Evolutionary conservation across 2,888 invertebrate genomes (phyloP).

Genomic region (Drosophila planitibia): DNA sequence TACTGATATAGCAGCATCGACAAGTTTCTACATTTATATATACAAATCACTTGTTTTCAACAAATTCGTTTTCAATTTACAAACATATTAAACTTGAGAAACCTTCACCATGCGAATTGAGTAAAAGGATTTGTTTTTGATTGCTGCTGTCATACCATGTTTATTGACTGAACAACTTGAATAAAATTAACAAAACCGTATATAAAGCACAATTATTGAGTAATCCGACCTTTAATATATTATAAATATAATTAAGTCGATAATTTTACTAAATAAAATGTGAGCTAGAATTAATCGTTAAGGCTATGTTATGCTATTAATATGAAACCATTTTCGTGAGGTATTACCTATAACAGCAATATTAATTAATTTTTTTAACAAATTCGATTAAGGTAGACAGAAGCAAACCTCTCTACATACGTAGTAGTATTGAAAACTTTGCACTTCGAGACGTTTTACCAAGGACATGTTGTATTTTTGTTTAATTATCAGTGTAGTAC

Average conservation of each 20-base stretch:
- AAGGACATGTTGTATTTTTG: not conserved
- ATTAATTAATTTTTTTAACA: not conserved
- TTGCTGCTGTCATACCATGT: constrained; percentile 10
- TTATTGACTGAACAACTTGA: not conserved
- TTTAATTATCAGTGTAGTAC: not conserved
- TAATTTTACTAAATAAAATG: not conserved
- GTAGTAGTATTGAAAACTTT: not conserved
- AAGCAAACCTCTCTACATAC: not conserved
- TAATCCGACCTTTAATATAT: too few species aligned
- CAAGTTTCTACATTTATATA: constrained; percentile 25
- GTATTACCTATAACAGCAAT: not conserved
- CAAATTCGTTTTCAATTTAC: constrained; percentile 30
- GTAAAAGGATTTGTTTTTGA: not conserved
- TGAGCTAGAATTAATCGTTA: not conserved
- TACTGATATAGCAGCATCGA: constrained; percentile 40
- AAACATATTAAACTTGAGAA: constrained; percentile 28
- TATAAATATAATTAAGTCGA: not conserved
- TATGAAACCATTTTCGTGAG: not conserved
- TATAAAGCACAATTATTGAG: not conserved
- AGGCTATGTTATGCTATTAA: not conserved
- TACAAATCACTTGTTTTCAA: constrained; percentile 34
- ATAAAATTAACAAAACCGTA: not conserved
- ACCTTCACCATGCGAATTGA: not conserved
- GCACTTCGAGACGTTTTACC: not conserved
- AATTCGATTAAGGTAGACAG: not conserved